Conservation (phyloP, 2,797 vertebrate species). For the Chelonia mydas region DNA sequence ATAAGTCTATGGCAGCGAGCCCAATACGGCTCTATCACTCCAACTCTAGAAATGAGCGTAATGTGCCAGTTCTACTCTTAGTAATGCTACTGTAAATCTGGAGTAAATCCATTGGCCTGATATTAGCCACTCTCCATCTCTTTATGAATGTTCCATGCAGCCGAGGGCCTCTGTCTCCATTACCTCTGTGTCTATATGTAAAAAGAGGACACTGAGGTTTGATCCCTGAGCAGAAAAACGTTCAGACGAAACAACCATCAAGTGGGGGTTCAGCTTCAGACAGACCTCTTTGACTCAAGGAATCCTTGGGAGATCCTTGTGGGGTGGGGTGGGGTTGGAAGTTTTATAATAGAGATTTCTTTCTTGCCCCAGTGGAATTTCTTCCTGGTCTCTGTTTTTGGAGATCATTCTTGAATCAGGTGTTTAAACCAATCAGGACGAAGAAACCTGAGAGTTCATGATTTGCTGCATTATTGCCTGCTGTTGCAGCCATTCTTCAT, state of each 20-base stretch:
- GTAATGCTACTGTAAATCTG: conserved; percentile 36
- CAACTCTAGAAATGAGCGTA: conserved; percentile 16
- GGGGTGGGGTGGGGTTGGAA: neutral
- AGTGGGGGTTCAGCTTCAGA: neutral
- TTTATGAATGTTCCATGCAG: neutral
- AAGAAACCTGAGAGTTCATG: neutral
- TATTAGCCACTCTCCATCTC: conserved; percentile 15
- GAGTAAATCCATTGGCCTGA: conserved; percentile 23
- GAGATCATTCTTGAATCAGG: neutral
- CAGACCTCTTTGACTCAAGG: neutral
- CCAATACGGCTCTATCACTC: conserved; percentile 25
- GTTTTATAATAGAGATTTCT: neutral
- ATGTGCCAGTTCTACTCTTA: conserved; percentile 27
- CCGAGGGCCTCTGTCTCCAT: neutral
- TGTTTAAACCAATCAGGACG: neutral
- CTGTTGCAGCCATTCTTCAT: neutral
- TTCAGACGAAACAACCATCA: neutral
- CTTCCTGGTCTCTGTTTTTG: neutral
- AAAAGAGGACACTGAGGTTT: conserved; percentile 34
- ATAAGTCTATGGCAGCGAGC: conserved; percentile 6
- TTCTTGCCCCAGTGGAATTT: neutral
- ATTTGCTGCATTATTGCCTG: neutral
- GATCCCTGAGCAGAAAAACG: neutral
- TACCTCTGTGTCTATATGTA: neutral
- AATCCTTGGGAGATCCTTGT: neutral